Evolutionary conservation across 2,113 vertebrate species (phyloP).

Genomic region (Gnathonemus longibarbis): DNA sequence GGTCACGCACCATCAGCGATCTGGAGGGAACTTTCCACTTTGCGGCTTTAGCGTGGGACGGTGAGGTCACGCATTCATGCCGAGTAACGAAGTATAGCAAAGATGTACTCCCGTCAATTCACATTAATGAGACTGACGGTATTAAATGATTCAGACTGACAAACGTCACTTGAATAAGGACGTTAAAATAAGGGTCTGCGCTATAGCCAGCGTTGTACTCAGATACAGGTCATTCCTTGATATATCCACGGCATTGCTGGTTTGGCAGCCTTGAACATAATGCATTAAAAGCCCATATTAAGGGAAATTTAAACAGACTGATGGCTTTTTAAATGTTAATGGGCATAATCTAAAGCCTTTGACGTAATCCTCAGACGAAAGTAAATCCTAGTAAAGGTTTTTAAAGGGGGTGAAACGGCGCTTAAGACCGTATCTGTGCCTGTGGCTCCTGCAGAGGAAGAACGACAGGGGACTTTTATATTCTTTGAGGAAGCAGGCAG

Average conservation of each 20-base stretch:
- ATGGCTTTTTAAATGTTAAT: constrained; percentile 20
- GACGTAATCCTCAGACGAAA: neutral
- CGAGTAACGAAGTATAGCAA: neutral
- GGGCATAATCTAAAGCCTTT: neutral
- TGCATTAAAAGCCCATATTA: neutral
- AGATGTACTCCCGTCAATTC: neutral
- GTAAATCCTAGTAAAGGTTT: neutral
- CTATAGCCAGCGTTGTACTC: neutral
- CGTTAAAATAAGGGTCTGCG: neutral
- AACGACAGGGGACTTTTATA: neutral
- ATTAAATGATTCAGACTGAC: neutral
- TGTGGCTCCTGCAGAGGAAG: neutral
- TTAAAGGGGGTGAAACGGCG: neutral
- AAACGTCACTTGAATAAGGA: neutral
- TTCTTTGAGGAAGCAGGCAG: neutral
- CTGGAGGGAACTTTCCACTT: neutral
- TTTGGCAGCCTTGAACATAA: neutral
- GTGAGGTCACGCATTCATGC: neutral
- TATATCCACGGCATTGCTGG: neutral
- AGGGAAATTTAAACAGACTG: neutral
- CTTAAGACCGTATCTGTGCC: neutral
- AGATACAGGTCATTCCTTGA: neutral
- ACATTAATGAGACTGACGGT: neutral
- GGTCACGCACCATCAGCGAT: neutral
- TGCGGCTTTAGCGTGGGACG: neutral